Conservation (phyloP, 2,888 invertebrate species). For the Cylindroiulus punctatus region DNA sequence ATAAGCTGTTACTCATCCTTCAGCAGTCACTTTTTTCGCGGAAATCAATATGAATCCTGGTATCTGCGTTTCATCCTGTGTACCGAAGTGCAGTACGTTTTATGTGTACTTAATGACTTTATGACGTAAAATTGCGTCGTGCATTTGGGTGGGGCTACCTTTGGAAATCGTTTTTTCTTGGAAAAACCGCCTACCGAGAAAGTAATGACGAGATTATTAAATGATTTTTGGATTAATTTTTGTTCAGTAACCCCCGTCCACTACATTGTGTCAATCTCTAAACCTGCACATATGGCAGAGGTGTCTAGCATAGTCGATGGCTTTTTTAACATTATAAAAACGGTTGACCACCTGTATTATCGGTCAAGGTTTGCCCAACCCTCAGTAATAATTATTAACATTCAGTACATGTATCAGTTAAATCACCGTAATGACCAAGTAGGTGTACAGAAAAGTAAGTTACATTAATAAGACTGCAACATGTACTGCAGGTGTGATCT, state of each 20-base stretch:
- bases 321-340: background rate
- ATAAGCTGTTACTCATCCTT: background rate
- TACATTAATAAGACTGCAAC: background rate
- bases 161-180: background rate
- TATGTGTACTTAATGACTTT: background rate
- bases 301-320: background rate
- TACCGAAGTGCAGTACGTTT: background rate
- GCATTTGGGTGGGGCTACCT: background rate
- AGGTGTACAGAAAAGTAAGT: background rate
- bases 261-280: too few relatives aligned
- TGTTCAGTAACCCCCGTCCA: too few relatives aligned
- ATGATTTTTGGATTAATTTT: too few relatives aligned
- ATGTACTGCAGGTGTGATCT: background rate
- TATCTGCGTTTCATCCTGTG: background rate
- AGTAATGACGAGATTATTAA: background rate
- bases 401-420: background rate
- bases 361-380: background rate
- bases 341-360: background rate
- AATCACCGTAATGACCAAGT: background rate
- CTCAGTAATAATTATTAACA: background rate
- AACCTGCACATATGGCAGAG: too few relatives aligned
- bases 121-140: background rate
- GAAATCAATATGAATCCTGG: background rate
- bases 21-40: background rate
- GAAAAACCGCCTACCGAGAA: background rate